Percentiles rank a stretch among this genome's conserved stretches.
These are phyloP conservation scores for Gisinianus flammeolus DNA, from an alignment of 2,888 invertebrate genomes.

Conservation along the genomic window DNA sequence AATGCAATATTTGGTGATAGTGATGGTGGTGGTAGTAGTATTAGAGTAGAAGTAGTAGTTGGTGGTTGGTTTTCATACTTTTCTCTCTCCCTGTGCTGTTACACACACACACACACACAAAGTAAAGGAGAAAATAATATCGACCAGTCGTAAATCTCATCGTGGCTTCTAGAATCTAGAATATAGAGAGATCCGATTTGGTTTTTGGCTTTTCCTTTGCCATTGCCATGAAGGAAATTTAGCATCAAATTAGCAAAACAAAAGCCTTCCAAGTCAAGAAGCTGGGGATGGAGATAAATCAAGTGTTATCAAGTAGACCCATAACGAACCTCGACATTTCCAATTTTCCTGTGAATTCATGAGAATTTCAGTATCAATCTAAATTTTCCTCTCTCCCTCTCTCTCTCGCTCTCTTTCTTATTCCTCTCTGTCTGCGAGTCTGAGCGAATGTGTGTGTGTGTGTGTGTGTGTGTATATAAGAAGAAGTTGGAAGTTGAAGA, in stretches of 20 bases:
- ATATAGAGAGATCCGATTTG: constrained; percentile 38
- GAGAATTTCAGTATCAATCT: constrained; percentile 48
- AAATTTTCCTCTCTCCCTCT: constrained; percentile 39
- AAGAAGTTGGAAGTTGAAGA: constrained; percentile 10
- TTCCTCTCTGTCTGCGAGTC: constrained; percentile 22
- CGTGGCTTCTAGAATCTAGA: constrained; percentile 23
- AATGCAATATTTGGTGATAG: background rate
- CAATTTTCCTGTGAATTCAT: constrained; percentile 57
- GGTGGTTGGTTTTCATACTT: background rate
- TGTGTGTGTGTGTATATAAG: background rate
- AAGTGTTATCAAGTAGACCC: constrained; percentile 54
- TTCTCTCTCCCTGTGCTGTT: background rate
- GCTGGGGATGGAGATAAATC: constrained; percentile 41
- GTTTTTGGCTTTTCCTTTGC: constrained; percentile 34
- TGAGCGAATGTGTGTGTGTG: background rate
- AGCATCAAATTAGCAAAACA: constrained; percentile 48
- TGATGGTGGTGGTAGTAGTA: background rate
- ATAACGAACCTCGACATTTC: constrained; percentile 58
- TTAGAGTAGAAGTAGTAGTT: background rate
- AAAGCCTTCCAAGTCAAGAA: constrained; percentile 40
- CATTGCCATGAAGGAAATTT: constrained; percentile 32
- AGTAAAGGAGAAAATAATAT: constrained; percentile 37
- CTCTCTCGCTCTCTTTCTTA: constrained; percentile 19
- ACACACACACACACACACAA: background rate
- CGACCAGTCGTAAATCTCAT: constrained; percentile 41